Evolutionary conservation across 2,888 invertebrate genomes (phyloP), one percentile per base, ranked within the genome.

Genomic region (Coleophora deauratella): DNA sequence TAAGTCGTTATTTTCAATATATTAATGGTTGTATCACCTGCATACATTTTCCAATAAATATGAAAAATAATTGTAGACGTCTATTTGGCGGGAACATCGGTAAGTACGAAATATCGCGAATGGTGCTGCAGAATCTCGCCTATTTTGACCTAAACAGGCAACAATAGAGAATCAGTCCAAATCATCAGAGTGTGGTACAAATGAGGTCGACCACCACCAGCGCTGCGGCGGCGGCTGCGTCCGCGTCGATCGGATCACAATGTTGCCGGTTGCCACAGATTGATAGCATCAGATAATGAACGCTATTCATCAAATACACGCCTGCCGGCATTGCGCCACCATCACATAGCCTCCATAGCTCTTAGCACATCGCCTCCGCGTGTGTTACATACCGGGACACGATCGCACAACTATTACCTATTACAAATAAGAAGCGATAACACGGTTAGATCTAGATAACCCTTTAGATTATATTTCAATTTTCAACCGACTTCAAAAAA

Each of bases 381-480:
- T 39, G 36, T 14, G 33, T n/a, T 37, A 35, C 38, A 28, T 37
- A 27, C 13, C 28, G 12, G 33, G 9, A 35, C 11, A 21, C 21
- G 21, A 9, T 34, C 14, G 2, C 15, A 15, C 10, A 21, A 6
- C 6, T 4, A 3, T 4, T 21, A 21, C 21, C 21, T 21, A 21
- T 21, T 21, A 21, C 3, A 21, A 21, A 21, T 21, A 21, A 21
- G 21, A 21, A 21, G 21, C 21, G 21, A 21, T 21, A 21, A 21
- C 21, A 21, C 50, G 61, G 57, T 69, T 53, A 63, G 55, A 58
- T 53, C 47, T 38, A 57, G 70, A 70, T 68, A 66, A 62, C 65
- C 70, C 62, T 61, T 55, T 36, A 54, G 70, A 70, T 69, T 60
- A 46, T 35, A 38, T 58, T 62, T 63, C 63, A n/a, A n/a, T n/a